Evolutionary conservation across 2,113 vertebrate genomes (phyloP).

Genomic region (Cephalopterus ornatus): DNA sequence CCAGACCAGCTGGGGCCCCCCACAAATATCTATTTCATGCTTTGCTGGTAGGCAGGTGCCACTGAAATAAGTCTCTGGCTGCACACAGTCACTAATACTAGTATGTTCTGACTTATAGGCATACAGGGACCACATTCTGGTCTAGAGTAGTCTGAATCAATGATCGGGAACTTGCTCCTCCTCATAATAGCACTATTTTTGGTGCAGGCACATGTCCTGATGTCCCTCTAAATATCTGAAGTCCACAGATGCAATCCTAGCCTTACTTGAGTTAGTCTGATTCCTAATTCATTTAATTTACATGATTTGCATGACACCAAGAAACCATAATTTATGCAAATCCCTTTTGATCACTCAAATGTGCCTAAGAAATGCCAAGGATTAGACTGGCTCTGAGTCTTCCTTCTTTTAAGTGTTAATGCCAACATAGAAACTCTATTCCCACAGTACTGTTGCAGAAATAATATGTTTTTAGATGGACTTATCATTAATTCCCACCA

Average conservation of each 20-base stretch:
- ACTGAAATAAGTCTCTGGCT: neutral
- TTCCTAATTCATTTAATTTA: neutral
- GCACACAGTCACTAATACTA: neutral
- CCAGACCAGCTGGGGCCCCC: too few species aligned
- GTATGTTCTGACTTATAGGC: neutral
- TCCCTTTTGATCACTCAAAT: slow-evolving; percentile 29
- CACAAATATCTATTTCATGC: neutral
- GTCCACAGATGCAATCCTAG: neutral
- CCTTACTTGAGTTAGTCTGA: neutral
- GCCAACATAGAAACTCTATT: neutral
- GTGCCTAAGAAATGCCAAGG: neutral
- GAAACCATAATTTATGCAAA: neutral
- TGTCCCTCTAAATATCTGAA: neutral
- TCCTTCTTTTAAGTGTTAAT: neutral
- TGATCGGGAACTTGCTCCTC: neutral
- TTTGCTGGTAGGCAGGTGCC: neutral
- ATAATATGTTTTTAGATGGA: slow-evolving; percentile 14
- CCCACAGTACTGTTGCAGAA: neutral
- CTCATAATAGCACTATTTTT: neutral
- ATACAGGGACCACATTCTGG: too few species aligned
- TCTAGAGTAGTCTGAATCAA: neutral
- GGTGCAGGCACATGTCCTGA: neutral
- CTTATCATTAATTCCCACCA: neutral
- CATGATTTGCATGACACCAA: neutral
- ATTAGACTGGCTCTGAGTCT: slow-evolving; percentile 5